These are phyloP conservation scores for Piaya cayana DNA, from an alignment of 2,113 vertebrate species.

Conservation along the genomic window DNA sequence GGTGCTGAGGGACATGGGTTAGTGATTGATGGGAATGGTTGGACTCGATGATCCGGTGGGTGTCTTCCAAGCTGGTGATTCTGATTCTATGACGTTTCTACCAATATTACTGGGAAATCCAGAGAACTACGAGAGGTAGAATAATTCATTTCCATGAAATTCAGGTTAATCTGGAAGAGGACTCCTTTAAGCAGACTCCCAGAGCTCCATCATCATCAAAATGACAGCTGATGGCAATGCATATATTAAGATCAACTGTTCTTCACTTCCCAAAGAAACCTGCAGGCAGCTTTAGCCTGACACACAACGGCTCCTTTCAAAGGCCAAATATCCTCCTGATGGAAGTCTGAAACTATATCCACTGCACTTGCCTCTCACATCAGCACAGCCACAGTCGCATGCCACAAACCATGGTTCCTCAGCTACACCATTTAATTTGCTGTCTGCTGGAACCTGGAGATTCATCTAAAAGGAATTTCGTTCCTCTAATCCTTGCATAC, in stretches of 20 bases:
- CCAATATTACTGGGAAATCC: background rate
- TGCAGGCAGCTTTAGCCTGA: background rate
- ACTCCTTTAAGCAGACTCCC: background rate
- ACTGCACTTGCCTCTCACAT: background rate
- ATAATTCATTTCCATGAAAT: background rate
- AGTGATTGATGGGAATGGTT: no score
- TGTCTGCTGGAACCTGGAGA: background rate
- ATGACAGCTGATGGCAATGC: background rate
- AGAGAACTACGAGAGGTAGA: background rate
- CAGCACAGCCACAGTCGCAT: background rate
- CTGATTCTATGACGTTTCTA: no score
- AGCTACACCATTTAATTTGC: background rate
- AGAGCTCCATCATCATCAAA: background rate
- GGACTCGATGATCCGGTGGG: no score
- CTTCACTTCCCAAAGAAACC: background rate
- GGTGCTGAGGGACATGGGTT: no score
- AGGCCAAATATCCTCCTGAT: background rate
- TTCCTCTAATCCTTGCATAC: slow-evolving; percentile 3
- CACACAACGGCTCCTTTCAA: rapidly evolving
- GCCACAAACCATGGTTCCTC: background rate
- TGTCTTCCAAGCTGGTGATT: no score
- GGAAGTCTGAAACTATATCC: background rate
- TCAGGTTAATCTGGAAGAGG: background rate
- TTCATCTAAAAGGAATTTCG: slow-evolving; percentile 32
- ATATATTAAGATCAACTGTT: background rate